Evolutionary conservation across 2,888 invertebrate species (phyloP), one percentile per base, ranked within the genome.

Genomic region (Meliscaeva auricollis): DNA sequence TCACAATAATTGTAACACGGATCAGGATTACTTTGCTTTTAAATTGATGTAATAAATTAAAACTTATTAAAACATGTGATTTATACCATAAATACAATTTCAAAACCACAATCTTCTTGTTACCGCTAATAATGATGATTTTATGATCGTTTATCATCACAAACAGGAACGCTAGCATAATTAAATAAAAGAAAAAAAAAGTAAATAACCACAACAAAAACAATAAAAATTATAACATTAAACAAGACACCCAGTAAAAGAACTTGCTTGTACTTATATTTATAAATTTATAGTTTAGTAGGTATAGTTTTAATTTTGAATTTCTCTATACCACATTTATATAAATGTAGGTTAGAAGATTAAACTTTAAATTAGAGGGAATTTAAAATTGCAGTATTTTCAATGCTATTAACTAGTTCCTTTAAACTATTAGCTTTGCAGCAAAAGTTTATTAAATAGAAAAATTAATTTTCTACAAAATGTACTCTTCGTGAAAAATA

Each of bases 71-170:
- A 22, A 46, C n/a, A 73, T 41, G 54, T 62, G 73, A 77, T 73
- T 83, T 66, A 73, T 52, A 73, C 30, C 50, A 52, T 35, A 72
- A 60, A 62, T 48, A 73, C 9, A 38, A 41, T 22, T 26, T 68
- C 35, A 58, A 62, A 78, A 73, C 78, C 82, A 60, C 70, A 76
- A 60, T 64, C 76, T 70, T 56, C 77, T 62, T 44, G 50, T 82
- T 77, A 50, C 66, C 60, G 73, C 72, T 73, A 66, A 82, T 78
- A 72, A 77, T 54, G 60, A 73, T 66, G 68, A 54, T 78, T 77
- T 73, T 66, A 78, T 78, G 83, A 74, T 83, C 78, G 52, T 83
- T 79, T 56, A 74, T 69, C 78, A 75, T 78, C 69, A 68, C 50
- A 68, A 60, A 75, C 58, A 52, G 44, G 41, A 68, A 56, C 62